Percentiles rank a stretch among this genome's conserved stretches.
Evolutionary conservation across 2,113 vertebrate species (phyloP).

Genomic region (Aepyceros melampus): DNA sequence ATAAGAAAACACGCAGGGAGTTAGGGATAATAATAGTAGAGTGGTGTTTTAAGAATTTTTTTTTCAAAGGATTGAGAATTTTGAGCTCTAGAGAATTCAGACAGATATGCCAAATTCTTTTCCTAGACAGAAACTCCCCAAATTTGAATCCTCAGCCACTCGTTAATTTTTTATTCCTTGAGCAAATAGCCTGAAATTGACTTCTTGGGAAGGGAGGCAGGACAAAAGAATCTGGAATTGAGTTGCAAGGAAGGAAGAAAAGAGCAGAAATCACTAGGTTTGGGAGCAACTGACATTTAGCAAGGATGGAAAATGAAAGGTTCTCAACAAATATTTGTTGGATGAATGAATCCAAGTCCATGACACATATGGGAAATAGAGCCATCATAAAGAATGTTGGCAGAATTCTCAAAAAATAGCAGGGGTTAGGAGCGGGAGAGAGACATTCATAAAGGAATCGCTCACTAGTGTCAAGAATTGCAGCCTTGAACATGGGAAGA

Average conservation of each 20-base stretch:
- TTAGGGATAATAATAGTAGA: slow-evolving; percentile 21
- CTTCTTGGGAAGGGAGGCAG: not conserved
- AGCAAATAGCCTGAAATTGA: slow-evolving; percentile 1
- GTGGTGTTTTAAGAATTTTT: not conserved
- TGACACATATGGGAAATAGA: not conserved
- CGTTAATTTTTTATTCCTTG: not conserved
- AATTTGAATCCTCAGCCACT: not conserved
- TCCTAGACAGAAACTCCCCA: not conserved
- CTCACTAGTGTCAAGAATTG: not conserved
- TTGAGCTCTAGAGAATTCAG: not conserved
- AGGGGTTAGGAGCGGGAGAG: not conserved
- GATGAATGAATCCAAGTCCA: not conserved
- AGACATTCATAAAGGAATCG: not conserved
- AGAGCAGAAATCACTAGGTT: not conserved
- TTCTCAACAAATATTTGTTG: slow-evolving; percentile 27
- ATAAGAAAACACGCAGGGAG: slow-evolving; percentile 66
- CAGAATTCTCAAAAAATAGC: not conserved
- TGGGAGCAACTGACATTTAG: not conserved
- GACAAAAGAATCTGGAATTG: not conserved
- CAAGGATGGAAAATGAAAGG: not conserved
- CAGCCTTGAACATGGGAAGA: not conserved
- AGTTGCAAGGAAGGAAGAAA: not conserved
- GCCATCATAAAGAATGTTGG: not conserved
- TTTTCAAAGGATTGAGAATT: not conserved
- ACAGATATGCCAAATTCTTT: not conserved